Evolutionary conservation across 2,113 vertebrate species (phyloP).

Genomic region (Ranitomeya imitator): DNA sequence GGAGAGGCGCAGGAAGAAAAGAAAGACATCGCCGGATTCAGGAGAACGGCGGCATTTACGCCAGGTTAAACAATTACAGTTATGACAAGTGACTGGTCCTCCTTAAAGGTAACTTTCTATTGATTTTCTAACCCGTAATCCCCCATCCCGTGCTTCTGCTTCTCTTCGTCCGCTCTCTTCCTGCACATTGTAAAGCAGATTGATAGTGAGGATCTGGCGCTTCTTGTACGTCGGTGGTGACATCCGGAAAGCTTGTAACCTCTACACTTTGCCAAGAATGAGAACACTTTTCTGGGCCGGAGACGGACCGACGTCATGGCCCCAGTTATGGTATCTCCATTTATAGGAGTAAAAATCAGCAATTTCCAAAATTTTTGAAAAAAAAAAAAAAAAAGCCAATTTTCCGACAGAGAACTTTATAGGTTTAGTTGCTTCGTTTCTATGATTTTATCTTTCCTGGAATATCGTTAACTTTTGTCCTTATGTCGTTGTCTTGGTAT

Average conservation of each 20-base stretch:
- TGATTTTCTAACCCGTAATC: neutral
- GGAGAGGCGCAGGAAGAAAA: too few species aligned
- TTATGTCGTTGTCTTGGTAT: neutral
- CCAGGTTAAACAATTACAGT: too few species aligned
- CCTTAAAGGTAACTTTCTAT: neutral
- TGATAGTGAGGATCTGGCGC: neutral
- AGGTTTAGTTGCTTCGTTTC: neutral
- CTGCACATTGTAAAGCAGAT: constrained; percentile 5
- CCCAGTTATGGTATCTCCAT: constrained; percentile 26
- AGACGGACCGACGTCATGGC: neutral
- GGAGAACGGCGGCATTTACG: too few species aligned
- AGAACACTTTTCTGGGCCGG: constrained; percentile 46
- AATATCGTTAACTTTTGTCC: constrained; percentile 18
- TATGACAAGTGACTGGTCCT: too few species aligned
- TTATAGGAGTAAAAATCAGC: constrained; percentile 34
- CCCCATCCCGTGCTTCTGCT: neutral
- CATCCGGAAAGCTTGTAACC: neutral
- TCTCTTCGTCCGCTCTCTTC: neutral
- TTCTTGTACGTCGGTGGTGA: constrained; percentile 9
- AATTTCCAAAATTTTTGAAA: neutral
- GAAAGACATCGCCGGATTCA: too few species aligned
- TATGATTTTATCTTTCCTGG: neutral
- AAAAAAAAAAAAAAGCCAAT: neutral
- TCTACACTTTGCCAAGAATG: constrained; percentile 34
- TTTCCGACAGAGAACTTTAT: constrained; percentile 2